Percentiles rank a stretch among this genome's conserved stretches.
Conservation (phyloP, 2,113 vertebrate genomes). For the Oncorhynchus tshawytscha region DNA sequence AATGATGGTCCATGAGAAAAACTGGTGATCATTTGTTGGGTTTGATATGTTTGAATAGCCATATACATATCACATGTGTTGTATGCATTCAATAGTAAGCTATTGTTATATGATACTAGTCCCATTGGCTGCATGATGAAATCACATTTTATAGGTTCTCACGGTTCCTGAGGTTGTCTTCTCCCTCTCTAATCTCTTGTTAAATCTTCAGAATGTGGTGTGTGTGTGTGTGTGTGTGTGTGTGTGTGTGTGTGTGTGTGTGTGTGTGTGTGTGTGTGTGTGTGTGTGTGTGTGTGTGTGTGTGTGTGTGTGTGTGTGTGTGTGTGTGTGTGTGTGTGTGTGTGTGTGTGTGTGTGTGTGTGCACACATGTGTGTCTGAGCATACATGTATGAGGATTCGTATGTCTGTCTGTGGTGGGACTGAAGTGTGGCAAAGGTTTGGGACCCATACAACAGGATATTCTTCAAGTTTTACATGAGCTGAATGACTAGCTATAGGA, state of each 20-base stretch:
- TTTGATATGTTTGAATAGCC: not conserved
- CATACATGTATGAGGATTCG: not conserved
- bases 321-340: not conserved
- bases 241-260: conserved; percentile 32
- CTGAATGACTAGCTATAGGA: conserved; percentile 39
- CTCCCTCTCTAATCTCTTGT: not conserved
- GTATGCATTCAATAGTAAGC: conserved; percentile 14
- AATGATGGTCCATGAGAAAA: not conserved
- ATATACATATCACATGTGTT: conserved; percentile 1
- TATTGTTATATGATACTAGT: conserved; percentile 30
- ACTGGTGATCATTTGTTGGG: not conserved
- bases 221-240: conserved; percentile 14
- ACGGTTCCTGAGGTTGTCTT: not conserved
- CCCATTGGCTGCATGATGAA: conserved; percentile 4
- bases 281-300: conserved; percentile 10
- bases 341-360: conserved; percentile 4
- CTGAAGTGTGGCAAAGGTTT: conserved; percentile 49
- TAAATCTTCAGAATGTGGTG: conserved; percentile 2
- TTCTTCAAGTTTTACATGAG: conserved; percentile 32
- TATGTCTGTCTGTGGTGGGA: conserved; percentile 9
- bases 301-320: not conserved
- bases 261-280: conserved; percentile 1
- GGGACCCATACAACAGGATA: conserved; percentile 31
- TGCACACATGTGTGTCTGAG: not conserved
- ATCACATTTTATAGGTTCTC: conserved; percentile 27